Percentiles rank a stretch among this genome's conserved stretches.
These are phyloP conservation scores for Pteruthius melanotis DNA, from an alignment of 2,113 vertebrate species.

Conservation along the genomic window DNA sequence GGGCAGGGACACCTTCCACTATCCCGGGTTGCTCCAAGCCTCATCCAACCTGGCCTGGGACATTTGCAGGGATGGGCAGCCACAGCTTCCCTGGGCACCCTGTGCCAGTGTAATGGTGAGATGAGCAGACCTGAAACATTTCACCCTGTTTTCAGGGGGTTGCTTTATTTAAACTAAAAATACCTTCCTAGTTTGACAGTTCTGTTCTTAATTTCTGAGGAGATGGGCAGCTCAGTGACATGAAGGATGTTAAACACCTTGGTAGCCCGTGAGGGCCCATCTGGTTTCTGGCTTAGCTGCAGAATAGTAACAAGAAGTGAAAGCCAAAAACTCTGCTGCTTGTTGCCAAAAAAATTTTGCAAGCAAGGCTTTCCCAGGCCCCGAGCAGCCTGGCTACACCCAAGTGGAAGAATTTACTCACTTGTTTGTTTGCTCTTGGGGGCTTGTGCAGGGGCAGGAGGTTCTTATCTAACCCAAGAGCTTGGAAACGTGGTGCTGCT, in stretches of 20 bases:
- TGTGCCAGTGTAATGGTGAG: background rate
- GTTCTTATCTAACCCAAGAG: constrained; percentile 69
- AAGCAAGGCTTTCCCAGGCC: constrained; percentile 64
- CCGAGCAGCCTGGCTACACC: constrained; percentile 55
- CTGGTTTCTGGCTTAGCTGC: constrained; percentile 10
- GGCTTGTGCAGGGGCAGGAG: constrained; percentile 35
- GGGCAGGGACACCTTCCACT: background rate
- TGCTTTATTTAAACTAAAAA: background rate
- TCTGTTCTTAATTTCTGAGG: background rate
- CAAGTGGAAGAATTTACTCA: constrained; percentile 63
- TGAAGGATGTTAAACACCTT: background rate
- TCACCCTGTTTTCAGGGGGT: background rate
- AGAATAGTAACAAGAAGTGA: constrained; percentile 13
- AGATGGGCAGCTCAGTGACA: background rate
- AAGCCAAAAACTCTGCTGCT: constrained; percentile 39
- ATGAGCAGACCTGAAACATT: background rate
- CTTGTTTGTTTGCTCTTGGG: constrained; percentile 56
- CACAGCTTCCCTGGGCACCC: background rate
- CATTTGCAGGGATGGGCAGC: background rate
- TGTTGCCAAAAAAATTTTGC: constrained; percentile 55
- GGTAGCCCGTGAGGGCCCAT: background rate
- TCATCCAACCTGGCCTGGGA: accelerated
- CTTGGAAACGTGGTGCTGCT: background rate
- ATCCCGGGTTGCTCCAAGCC: accelerated
- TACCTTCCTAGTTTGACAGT: background rate